Base-by-base conservation (phyloP, 1,140 invertebrate genomes). In the Solenopsis fugax region DNA sequence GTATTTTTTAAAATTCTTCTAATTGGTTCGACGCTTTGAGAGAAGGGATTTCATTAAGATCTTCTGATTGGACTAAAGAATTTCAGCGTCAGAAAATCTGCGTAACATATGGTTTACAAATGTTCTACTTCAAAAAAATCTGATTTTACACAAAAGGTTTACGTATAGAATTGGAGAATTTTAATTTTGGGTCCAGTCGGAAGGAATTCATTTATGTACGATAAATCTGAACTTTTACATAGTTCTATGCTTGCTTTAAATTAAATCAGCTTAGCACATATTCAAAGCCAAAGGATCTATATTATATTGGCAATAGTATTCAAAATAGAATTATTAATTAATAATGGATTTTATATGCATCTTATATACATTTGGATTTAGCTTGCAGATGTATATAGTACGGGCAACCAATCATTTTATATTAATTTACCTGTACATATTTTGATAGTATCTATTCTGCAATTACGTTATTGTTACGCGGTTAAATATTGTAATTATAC, bases 271-370 rank as follows among this genome's bases (percentile, higher is more conserved):
- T n/a, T 54, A 77, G 16, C 12, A 10, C 7, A 56, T 77, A 6
- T 50, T 77, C 4, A 21, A 48, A 62, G 13, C 7, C 16, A 13
- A 65, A 78, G 21, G 12, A 24, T 9, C 12, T 65, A 52, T 7
- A 41, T 75, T 69, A 56, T 58, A 75, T 75, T 37, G 7, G 1
- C 1, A 76, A 45, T 52, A 54, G 4, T n/a, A 45, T 0, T 37
- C 24, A 62, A 77, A 4, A 13, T 76, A 1, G 4, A 48, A 29
- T 21, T 77, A 5, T 62, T 77, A 2, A 50, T 62, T 48, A 77
- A 77, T 76, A 45, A 62, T 62, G 48, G 10, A 48, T 60, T 24
- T 60, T 24, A 76, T 18, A n/a, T 29, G 45, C 37, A 48, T 45
- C 21, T 41, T n/a, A 60, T 29, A 29, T 60, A 58, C 24, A 9